These are phyloP conservation scores for Diploptera punctata DNA, from an alignment of 2,888 invertebrate species.

Conservation along the genomic window DNA sequence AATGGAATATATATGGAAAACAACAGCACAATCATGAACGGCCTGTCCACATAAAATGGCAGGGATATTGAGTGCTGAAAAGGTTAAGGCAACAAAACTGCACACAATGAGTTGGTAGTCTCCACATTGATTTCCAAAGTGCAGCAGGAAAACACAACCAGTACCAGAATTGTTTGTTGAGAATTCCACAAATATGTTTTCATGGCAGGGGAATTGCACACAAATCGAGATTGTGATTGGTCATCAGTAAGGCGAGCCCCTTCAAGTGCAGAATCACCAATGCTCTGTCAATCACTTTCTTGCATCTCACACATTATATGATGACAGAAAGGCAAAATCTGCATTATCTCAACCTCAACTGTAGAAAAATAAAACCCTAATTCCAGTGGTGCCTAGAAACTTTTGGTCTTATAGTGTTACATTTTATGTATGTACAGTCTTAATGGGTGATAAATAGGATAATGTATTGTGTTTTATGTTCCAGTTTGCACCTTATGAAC, in stretches of 20 bases:
- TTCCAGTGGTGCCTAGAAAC: too few species aligned
- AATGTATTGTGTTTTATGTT: constrained; percentile 26
- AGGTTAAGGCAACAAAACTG: not conserved
- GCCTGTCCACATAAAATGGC: not conserved
- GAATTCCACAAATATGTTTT: not conserved
- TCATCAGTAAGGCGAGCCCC: too few species aligned
- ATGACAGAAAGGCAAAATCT: too few species aligned
- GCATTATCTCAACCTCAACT: too few species aligned
- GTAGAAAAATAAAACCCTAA: too few species aligned
- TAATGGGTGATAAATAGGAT: not conserved
- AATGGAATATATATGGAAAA: not conserved
- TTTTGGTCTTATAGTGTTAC: too few species aligned
- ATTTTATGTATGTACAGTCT: too few species aligned
- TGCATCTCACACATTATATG: too few species aligned
- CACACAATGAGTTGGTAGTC: not conserved
- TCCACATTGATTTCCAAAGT: not conserved
- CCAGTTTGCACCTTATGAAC: constrained; percentile 64
- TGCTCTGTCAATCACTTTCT: too few species aligned
- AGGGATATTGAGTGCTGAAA: not conserved
- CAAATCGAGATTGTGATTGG: too few species aligned
- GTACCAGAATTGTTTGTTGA: not conserved
- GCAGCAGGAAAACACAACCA: not conserved
- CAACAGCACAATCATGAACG: not conserved
- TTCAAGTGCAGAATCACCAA: too few species aligned
- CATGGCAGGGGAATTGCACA: not conserved